Evolutionary conservation across 2,888 invertebrate genomes (phyloP).

Genomic region (Synergus laeviventris): DNA sequence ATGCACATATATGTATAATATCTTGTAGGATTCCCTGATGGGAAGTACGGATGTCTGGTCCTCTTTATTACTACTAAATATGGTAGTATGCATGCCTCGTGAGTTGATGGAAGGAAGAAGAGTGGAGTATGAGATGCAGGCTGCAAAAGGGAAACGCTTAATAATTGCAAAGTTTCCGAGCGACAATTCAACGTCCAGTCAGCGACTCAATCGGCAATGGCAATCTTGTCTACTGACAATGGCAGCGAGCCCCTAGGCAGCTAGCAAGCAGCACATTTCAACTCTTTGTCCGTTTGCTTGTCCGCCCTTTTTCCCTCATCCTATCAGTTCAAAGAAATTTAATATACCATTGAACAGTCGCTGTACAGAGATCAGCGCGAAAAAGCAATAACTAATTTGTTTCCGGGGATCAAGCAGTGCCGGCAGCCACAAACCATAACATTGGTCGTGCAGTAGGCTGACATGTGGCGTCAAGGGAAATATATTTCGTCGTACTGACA

Average conservation of each 20-base stretch:
- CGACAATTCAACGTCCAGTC: slow-evolving; percentile 15
- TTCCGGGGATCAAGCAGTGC: slow-evolving; percentile 44
- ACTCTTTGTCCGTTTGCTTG: slow-evolving; percentile 49
- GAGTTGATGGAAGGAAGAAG: slow-evolving; percentile 7
- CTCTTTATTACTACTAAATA: background rate
- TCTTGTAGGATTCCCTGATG: background rate
- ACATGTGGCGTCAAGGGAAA: slow-evolving; percentile 48
- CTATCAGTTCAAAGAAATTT: slow-evolving; percentile 52
- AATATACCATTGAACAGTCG: slow-evolving; percentile 44
- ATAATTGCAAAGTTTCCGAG: slow-evolving; percentile 37
- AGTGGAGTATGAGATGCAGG: slow-evolving; percentile 17
- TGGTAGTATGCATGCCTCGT: background rate
- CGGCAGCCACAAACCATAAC: slow-evolving; percentile 42
- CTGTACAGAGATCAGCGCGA: slow-evolving; percentile 41
- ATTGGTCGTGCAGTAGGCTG: slow-evolving; percentile 36
- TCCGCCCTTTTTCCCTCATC: slow-evolving; percentile 49
- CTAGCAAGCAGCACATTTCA: slow-evolving; percentile 33
- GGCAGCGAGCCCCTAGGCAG: slow-evolving; percentile 49
- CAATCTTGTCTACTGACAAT: slow-evolving; percentile 52
- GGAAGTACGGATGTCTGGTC: background rate
- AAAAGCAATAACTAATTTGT: slow-evolving; percentile 62
- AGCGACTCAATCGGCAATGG: slow-evolving; percentile 49
- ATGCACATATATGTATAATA: background rate
- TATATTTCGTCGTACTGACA: slow-evolving; percentile 48
- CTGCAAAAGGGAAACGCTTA: slow-evolving; percentile 38